phyloP scores from a whole-genome alignment of 1,140 invertebrate species.

The Anadara kagoshimensis region DNA sequence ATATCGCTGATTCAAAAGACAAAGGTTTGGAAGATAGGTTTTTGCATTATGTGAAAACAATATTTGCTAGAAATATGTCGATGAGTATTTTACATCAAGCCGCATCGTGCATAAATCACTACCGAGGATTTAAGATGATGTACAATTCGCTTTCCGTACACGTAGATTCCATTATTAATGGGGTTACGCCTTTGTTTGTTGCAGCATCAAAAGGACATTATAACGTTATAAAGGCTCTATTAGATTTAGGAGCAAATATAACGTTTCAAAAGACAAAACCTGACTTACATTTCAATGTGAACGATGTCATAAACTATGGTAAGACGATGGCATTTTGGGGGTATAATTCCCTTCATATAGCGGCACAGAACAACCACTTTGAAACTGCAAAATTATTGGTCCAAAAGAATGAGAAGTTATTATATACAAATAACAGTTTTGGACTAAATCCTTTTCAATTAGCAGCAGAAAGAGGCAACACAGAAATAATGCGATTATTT shows the following conservation, averaged over 20 bases:
- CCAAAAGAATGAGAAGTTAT: background rate
- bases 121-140: too few relatives aligned
- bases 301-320: background rate
- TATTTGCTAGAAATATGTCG: too few relatives aligned
- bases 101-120: too few relatives aligned
- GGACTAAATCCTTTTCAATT: slow-evolving; percentile 17
- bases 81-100: too few relatives aligned
- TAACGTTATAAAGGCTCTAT: background rate
- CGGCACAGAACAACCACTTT: slow-evolving; percentile 7
- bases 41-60: background rate
- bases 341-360: slow-evolving; percentile 18
- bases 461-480: slow-evolving; percentile 14
- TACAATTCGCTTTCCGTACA: too few relatives aligned
- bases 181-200: background rate
- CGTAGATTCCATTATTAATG: too few relatives aligned
- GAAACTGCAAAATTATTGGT: slow-evolving; percentile 1
- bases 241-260: background rate
- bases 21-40: background rate
- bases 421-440: background rate
- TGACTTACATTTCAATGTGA: background rate
- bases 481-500: background rate
- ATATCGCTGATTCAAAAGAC: background rate
- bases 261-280: background rate
- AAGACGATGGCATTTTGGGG: slow-evolving; percentile 15
- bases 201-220: background rate